Evolutionary conservation across 2,113 vertebrate species (phyloP).

Genomic region (Ramphastos sulfuratus): DNA sequence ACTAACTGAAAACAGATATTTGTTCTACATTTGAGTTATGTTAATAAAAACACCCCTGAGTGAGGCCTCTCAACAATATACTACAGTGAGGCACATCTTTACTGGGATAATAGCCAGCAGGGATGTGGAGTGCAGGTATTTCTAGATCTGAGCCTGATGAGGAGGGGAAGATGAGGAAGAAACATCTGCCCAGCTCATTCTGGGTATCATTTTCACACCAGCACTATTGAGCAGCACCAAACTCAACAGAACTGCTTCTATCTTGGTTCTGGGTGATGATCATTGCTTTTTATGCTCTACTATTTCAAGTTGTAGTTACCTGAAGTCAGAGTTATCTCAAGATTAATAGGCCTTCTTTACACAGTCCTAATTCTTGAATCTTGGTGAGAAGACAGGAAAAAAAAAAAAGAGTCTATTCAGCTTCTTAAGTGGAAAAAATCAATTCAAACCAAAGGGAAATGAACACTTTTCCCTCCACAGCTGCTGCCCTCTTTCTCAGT

Average conservation of each 20-base stretch:
- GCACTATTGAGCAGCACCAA: not conserved
- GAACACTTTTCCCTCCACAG: not conserved
- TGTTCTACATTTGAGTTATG: not conserved
- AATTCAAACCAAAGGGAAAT: not conserved
- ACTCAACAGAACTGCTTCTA: not conserved
- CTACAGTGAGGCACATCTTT: accelerated
- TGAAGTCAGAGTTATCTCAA: not conserved
- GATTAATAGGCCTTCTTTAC: not conserved
- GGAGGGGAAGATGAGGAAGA: not conserved
- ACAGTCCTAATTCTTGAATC: not conserved
- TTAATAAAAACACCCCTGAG: not conserved
- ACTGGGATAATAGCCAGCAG: not conserved
- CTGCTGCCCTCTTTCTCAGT: not conserved
- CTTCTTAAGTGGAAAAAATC: not conserved
- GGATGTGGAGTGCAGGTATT: not conserved
- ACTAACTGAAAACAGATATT: not conserved
- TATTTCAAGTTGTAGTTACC: not conserved
- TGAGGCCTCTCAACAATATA: not conserved
- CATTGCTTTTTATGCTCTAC: not conserved
- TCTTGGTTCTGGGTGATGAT: accelerated
- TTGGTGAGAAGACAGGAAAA: not conserved
- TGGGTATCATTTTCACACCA: not conserved
- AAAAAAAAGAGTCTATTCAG: not conserved
- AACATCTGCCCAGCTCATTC: not conserved
- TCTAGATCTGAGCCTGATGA: not conserved